A percentile compares a stretch with the other conserved stretches of the same genome.
These are phyloP conservation scores for Montipora efflorescens DNA, from an alignment of 64 coral and sea anemone species.

Conservation along the genomic window DNA sequence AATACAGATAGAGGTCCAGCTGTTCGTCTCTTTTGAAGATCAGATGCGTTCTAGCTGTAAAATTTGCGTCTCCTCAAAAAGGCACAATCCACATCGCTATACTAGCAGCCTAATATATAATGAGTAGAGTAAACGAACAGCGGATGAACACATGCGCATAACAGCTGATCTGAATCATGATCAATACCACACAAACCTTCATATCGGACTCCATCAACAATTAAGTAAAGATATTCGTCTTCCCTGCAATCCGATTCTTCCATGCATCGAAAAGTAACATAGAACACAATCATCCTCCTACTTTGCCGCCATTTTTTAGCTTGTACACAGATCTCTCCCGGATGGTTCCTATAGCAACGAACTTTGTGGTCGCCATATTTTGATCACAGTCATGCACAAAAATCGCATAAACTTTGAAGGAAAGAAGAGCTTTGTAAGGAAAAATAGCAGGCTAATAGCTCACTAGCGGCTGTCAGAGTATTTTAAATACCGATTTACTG, in stretches of 20 bases:
- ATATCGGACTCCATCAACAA: slow-evolving; percentile 74
- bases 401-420: background rate
- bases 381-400: too few species aligned
- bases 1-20: too few species aligned
- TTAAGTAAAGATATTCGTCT: slow-evolving; percentile 74
- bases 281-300: slow-evolving; percentile 2
- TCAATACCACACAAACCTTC: slow-evolving; percentile 72
- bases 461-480: background rate
- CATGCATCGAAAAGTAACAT: slow-evolving; percentile 45
- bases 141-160: too few species aligned
- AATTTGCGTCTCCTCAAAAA: too few species aligned
- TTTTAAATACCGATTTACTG: background rate
- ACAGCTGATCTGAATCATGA: background rate
- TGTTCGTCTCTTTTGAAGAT: too few species aligned
- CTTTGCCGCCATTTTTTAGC: slow-evolving; percentile 74
- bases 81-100: too few species aligned
- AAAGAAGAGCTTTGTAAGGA: background rate
- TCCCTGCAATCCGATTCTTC: slow-evolving; percentile 10
- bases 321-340: slow-evolving; percentile 8
- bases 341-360: slow-evolving; percentile 24
- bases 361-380: slow-evolving; percentile 24
- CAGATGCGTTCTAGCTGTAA: too few species aligned
- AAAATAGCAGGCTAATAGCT: background rate
- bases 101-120: too few species aligned
- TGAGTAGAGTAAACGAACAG: too few species aligned